phyloP scores from a whole-genome alignment of 1,140 invertebrate genomes.

The Zaprionus vittiger region DNA sequence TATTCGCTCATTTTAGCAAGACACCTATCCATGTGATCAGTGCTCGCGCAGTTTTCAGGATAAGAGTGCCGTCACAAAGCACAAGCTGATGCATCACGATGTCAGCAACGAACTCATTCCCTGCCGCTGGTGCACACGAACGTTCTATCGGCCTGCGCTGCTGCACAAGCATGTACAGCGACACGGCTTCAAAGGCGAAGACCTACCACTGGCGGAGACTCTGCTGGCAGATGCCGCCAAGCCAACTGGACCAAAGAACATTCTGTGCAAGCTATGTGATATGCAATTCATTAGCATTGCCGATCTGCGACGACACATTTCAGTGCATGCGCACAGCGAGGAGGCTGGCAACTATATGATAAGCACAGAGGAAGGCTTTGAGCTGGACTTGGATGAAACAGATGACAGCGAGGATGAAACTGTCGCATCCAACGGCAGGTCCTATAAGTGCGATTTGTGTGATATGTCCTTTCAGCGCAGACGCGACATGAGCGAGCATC shows the following conservation, averaged over 20 bases:
- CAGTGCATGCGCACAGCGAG: conserved; percentile 44
- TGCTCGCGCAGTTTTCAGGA: conserved; percentile 85
- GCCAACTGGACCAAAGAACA: conserved; percentile 59
- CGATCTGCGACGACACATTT: conserved; percentile 59
- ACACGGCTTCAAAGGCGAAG: conserved; percentile 63
- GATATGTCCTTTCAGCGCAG: conserved; percentile 55
- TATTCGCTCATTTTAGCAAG: conserved; percentile 47
- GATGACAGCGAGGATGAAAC: conserved; percentile 70
- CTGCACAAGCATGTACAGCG: conserved; percentile 70
- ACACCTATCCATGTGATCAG: conserved; percentile 84
- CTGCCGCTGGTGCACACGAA: conserved; percentile 85
- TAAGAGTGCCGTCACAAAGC: conserved; percentile 85
- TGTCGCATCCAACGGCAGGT: not conserved
- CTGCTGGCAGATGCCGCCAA: conserved; percentile 62
- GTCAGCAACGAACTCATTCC: conserved; percentile 83
- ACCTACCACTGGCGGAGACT: conserved; percentile 69
- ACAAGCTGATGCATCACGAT: conserved; percentile 84
- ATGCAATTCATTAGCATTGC: conserved; percentile 63
- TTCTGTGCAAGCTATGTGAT: conserved; percentile 71
- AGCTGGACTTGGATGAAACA: conserved; percentile 67
- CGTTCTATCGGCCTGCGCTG: conserved; percentile 85
- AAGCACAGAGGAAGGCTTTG: conserved; percentile 66
- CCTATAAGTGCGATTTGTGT: conserved; percentile 62
- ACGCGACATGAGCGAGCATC: conserved; percentile 65
- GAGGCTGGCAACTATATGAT: conserved; percentile 62